A percentile compares a stretch with the other conserved stretches of the same genome.
phyloP scores from a whole-genome alignment of 2,888 invertebrate genomes.

The Harpalus rufipes region DNA sequence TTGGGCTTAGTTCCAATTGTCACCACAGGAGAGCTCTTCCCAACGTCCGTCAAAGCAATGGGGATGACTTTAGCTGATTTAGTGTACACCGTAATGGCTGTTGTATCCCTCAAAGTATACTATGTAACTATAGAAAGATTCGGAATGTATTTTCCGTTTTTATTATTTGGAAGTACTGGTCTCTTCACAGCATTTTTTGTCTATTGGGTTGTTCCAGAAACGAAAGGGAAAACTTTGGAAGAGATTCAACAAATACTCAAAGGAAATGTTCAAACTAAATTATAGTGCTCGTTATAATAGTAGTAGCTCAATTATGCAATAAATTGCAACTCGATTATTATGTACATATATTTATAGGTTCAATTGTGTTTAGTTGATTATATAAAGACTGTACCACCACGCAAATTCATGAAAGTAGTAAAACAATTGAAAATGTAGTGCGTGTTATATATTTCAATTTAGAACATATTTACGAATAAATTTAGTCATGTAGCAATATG shows the following conservation, averaged over 20 bases:
- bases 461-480: background rate
- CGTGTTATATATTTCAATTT: constrained; percentile 6
- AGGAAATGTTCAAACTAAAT: constrained; percentile 59
- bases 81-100: constrained; percentile 74
- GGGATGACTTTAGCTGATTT: constrained; percentile 75
- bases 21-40: constrained; percentile 75
- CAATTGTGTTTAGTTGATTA: background rate
- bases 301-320: background rate
- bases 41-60: constrained; percentile 75
- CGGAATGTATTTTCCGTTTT: constrained; percentile 74
- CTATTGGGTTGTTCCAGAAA: constrained; percentile 59
- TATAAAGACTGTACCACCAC: background rate
- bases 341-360: background rate
- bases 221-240: constrained; percentile 63
- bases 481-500: background rate
- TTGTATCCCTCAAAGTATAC: constrained; percentile 73
- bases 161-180: constrained; percentile 73
- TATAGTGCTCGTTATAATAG: background rate
- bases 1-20: constrained; percentile 76
- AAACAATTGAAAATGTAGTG: constrained; percentile 2
- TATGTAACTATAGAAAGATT: constrained; percentile 71
- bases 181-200: constrained; percentile 73
- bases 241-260: constrained; percentile 63
- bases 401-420: background rate
- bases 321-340: background rate